phyloP scores from a whole-genome alignment of 2,888 invertebrate genomes.

The Tipula vernalis region DNA sequence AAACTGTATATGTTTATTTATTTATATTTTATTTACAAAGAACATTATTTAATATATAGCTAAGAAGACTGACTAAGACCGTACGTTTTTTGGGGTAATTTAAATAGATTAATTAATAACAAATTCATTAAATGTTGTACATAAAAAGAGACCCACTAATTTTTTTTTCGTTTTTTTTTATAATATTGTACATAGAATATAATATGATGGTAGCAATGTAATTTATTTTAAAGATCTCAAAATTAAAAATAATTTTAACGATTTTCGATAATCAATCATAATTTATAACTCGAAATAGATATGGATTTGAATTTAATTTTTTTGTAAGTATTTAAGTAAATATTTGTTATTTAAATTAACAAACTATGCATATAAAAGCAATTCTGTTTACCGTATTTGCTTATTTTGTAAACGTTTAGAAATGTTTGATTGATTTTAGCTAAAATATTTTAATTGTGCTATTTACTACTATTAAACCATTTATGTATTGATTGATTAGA shows the following conservation, averaged over 20 bases:
- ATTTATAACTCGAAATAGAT: not conserved
- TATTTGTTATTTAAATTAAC: not conserved
- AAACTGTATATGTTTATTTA: not conserved
- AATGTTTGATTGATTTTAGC: not conserved
- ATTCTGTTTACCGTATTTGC: not conserved
- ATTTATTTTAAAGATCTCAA: not conserved
- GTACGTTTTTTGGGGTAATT: not conserved
- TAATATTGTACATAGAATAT: not conserved
- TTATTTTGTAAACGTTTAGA: not conserved
- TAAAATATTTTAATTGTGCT: not conserved
- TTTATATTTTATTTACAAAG: not conserved
- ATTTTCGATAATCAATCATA: not conserved
- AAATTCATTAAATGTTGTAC: not conserved
- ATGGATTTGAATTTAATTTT: not conserved
- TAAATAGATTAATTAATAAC: not conserved
- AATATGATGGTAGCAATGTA: not conserved
- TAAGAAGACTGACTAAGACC: not conserved
- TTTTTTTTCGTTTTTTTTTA: not conserved
- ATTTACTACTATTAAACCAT: not conserved
- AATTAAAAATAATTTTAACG: not conserved
- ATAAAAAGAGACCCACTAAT: not conserved
- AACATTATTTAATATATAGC: not conserved
- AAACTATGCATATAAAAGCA: not conserved
- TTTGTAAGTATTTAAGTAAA: not conserved
- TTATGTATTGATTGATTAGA: not conserved